phyloP scores from a whole-genome alignment of 2,113 vertebrate species.

The Cricetomys ansorgei region DNA sequence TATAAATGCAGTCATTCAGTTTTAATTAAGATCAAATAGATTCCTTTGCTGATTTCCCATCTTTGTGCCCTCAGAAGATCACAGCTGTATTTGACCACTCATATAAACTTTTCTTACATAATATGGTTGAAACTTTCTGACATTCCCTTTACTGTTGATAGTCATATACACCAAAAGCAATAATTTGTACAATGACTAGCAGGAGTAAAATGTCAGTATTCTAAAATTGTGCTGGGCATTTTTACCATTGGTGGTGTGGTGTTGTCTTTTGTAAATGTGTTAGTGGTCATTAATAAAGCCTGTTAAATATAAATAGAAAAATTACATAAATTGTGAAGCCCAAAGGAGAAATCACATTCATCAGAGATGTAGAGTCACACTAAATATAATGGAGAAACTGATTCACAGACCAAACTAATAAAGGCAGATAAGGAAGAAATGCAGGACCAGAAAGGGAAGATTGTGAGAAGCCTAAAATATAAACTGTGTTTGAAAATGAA shows the following conservation, averaged over 20 bases:
- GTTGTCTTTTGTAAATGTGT: background rate
- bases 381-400: background rate
- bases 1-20: background rate
- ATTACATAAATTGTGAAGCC: background rate
- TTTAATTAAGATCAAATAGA: conserved; percentile 1
- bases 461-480: background rate
- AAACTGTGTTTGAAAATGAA: too few species aligned
- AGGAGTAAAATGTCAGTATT: background rate
- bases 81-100: background rate
- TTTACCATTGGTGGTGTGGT: background rate
- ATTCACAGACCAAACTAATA: background rate
- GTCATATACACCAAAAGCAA: background rate
- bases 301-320: background rate
- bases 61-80: background rate
- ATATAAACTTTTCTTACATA: background rate
- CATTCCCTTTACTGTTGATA: background rate
- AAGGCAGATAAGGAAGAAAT: background rate
- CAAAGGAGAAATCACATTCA: background rate
- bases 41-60: background rate
- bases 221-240: background rate
- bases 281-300: accelerated
- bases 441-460: background rate
- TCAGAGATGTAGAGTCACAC: background rate
- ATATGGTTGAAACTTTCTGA: background rate
- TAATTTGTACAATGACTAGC: background rate